Conservation (phyloP, 2,888 invertebrate genomes). For the Atethmia centrago region DNA sequence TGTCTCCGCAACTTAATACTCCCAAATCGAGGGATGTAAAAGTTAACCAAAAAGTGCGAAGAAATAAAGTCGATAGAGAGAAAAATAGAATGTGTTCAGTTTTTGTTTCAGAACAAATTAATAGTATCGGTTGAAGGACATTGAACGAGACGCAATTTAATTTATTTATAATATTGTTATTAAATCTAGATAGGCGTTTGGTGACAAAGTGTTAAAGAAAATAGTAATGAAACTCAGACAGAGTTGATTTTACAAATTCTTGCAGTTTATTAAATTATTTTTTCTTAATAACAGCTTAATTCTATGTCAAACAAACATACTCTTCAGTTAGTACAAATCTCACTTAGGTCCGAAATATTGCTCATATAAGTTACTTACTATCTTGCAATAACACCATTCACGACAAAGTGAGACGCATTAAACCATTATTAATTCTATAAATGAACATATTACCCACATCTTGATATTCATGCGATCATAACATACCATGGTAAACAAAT, state of each 20-base stretch:
- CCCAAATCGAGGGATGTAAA: too few species aligned
- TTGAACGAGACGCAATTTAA: too few species aligned
- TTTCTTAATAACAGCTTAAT: neutral
- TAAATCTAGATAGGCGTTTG: too few species aligned
- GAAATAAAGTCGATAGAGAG: neutral
- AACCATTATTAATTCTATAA: slow-evolving; percentile 79
- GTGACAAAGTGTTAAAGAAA: too few species aligned
- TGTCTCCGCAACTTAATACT: too few species aligned
- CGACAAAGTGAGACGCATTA: slow-evolving; percentile 68
- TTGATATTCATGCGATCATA: slow-evolving; percentile 73
- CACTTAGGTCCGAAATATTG: neutral
- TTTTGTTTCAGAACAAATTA: neutral
- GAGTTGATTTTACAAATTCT: neutral
- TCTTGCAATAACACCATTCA: slow-evolving; percentile 66
- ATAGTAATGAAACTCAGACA: neutral
- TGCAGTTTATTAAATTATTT: neutral
- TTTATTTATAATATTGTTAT: too few species aligned
- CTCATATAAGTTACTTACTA: slow-evolving; percentile 7
- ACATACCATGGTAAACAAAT: slow-evolving; percentile 68
- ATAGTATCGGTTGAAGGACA: too few species aligned
- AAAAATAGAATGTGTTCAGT: too few species aligned
- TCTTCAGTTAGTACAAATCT: neutral
- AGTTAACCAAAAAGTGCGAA: too few species aligned
- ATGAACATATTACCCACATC: slow-evolving; percentile 78
- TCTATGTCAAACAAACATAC: neutral